phyloP scores from a whole-genome alignment of 1,140 invertebrate species.

The Pseudoatta argentina region DNA sequence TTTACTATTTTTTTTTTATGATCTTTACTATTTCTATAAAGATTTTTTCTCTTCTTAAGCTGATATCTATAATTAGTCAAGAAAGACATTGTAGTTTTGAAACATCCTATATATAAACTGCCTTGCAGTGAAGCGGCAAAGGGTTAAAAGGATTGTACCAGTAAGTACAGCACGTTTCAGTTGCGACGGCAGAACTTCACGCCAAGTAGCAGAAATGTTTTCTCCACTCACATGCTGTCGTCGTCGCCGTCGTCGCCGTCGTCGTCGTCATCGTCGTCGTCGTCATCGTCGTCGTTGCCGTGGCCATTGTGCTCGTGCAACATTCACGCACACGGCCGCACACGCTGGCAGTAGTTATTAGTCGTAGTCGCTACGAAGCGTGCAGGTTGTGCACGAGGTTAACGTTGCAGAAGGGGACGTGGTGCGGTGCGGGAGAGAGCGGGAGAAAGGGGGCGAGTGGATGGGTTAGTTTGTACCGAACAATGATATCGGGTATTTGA shows the following conservation, averaged over 20 bases:
- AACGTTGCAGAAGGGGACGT: conserved; percentile 73
- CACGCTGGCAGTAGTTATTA: conserved; percentile 68
- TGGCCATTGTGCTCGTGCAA: conserved; percentile 41
- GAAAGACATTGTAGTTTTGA: neutral
- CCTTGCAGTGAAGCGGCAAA: conserved; percentile 24
- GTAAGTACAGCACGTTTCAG: conserved; percentile 40
- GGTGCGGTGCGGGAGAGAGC: conserved; percentile 57
- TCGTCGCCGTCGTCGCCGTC: conserved; percentile 4
- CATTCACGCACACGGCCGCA: conserved; percentile 45
- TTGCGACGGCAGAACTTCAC: conserved; percentile 34
- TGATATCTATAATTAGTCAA: neutral
- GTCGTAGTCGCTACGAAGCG: conserved; percentile 67
- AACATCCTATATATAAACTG: conserved; percentile 26
- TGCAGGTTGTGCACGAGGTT: conserved; percentile 72
- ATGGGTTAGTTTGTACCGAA: conserved; percentile 77
- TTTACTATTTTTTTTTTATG: neutral
- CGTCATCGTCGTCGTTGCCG: conserved; percentile 38
- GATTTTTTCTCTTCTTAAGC: neutral
- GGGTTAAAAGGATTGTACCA: conserved; percentile 56
- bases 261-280: conserved; percentile 28
- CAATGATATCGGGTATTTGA: conserved; percentile 85
- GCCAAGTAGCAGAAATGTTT: conserved; percentile 57
- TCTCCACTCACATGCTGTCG: conserved; percentile 41
- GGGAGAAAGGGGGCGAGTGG: conserved; percentile 49
- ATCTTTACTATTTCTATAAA: neutral